Base-by-base conservation (phyloP, 2,797 vertebrate genomes). In the Coilia nasus region DNA sequence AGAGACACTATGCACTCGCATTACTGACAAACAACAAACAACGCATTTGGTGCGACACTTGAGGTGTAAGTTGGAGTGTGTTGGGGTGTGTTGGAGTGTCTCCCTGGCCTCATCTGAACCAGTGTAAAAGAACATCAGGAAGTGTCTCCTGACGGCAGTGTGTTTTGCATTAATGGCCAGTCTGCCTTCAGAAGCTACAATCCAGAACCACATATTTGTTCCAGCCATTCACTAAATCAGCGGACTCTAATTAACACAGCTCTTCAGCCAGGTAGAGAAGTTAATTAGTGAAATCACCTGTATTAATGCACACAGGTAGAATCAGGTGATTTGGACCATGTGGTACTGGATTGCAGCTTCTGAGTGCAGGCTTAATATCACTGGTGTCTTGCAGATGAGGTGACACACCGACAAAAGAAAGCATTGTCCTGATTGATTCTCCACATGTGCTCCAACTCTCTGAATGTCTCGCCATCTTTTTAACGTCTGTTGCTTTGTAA, bases 401-500 rank as follows among this genome's bases (percentile, higher is more conserved):
- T 54, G 50, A 54, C 50, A 54, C 50, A 54, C 50, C 3, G 6
- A 41, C 2, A 31, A 44, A 35, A 15, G 17, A 78, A 78, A 9
- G 1, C 6, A 19, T 35, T 54, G 3, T 35, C 28, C 31, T 71
- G 67, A 71, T 35, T 35, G 28, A 71, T 71, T 71, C 67, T 35
- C 67, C 25, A 71, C 31, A 17, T 31, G 31, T 14, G 41, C 41
- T 78, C 71, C 71, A 17, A 19, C 41, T 19, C 71, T 78, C 71
- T 41, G 31, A 35, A 44, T 11, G 44, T 47, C 6, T 17, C 25
- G 15, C 12, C 17, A 5, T 80, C 59, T 10, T 21, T 81, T 85
- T 41, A 25, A 56, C 64, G 35, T 50, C 64, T 80, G 23, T 28
- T 44, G 83, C 87, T 23, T 57, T 75, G 1, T 78, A 78, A 44